A percentile compares a stretch with the other conserved stretches of the same genome.
Conservation (phyloP, 1,140 invertebrate species). For the Halyomorpha halys region DNA sequence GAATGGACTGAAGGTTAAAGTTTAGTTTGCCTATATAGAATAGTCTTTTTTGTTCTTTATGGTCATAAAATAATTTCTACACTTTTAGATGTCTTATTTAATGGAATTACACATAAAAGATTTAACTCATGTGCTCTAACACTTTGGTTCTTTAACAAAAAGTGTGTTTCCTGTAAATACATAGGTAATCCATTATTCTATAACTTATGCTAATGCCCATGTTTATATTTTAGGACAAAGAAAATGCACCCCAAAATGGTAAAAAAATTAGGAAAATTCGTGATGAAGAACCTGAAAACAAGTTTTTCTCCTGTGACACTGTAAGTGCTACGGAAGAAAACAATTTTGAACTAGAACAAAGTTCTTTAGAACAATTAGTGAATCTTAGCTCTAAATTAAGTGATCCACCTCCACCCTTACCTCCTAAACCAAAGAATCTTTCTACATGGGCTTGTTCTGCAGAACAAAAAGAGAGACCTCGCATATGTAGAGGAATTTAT, state of each 20-base stretch:
- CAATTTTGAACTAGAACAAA: constrained; percentile 32
- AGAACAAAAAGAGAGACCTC: constrained; percentile 17
- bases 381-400: constrained; percentile 5
- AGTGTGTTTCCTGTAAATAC: not conserved
- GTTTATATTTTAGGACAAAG: constrained; percentile 33
- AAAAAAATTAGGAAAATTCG: constrained; percentile 33
- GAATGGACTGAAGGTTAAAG: no score
- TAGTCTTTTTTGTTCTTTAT: no score
- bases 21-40: no score
- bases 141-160: no score
- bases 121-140: no score
- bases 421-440: constrained; percentile 33
- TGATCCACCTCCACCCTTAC: constrained; percentile 31
- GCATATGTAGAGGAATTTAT: constrained; percentile 37
- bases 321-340: constrained; percentile 25
- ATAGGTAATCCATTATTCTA: not conserved
- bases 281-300: constrained; percentile 24
- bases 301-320: not conserved
- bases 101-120: no score
- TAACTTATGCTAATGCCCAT: not conserved
- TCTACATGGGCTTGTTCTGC: constrained; percentile 11
- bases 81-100: no score
- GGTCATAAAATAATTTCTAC: no score
- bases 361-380: constrained; percentile 30
- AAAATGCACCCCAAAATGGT: constrained; percentile 33